Base-by-base conservation (phyloP, 2,888 invertebrate species). In the Netelia inedita region DNA sequence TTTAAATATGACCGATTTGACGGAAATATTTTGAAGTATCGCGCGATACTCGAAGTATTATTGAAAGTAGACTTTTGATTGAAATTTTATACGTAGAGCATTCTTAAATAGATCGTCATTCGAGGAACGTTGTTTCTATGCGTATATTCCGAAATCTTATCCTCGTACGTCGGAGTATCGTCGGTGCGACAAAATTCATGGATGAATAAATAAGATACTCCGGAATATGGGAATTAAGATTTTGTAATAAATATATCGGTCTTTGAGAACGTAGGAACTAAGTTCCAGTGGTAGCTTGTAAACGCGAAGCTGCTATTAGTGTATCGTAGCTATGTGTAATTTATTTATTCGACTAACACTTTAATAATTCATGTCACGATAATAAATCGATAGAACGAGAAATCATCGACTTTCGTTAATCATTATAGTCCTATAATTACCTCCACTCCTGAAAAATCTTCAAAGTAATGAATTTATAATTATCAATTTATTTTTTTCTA, bases 271-370 rank as follows among this genome's bases (percentile, higher is more conserved):
- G 59, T 35, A 71, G 79, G 79, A 79, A 79, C 79, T n/a, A 71
- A 71, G 79, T 82, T 82, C 78, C 82, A 57, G 57, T 71, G 43
- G 71, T 55, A 68, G 57, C 55, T 78, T 63, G 63, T 71, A 43
- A n/a, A 68, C 41, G 50, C 50, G 53, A 41, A 82, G 73, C 78
- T 61, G 68, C 68, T 23, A 16, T 65, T 46, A 82, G 73, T 83
- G 68, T 82, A 75, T 21, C 71, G 57, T 85, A 88, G 86, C 74
- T 82, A 84, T 81, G 80, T 86, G 74, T 87, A 87, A 88, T 87
- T 88, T 89, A 89, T 89, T 89, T 89, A 89, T 88, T 89, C 83
- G 74, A 89, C 85, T 88, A 88, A 88, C 81, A 76, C 71, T 85
- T 86, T 85, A 87, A 86, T 85, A 79, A 83, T 50, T 61, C n/a